Percentiles rank a stretch among this genome's conserved stretches.
Conservation (phyloP, 2,797 vertebrate genomes). For the Odontamblyopus rebecca region DNA sequence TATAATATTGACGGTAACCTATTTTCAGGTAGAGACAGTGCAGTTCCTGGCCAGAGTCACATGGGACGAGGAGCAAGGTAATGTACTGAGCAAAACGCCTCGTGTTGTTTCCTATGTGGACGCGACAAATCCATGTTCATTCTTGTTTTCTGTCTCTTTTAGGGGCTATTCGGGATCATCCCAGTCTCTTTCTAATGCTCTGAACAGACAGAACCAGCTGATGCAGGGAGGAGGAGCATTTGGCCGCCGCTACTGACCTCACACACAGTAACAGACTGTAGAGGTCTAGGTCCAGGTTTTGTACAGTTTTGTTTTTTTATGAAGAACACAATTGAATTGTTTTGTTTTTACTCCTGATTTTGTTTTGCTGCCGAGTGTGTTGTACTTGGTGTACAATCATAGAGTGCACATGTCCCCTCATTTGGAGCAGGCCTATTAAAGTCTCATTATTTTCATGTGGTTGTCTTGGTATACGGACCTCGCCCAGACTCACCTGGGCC, state of each 20-base stretch:
- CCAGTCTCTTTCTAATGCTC: constrained; percentile 77
- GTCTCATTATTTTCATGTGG: constrained; percentile 29
- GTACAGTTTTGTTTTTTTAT: constrained; percentile 30
- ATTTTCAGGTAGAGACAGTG: constrained; percentile 81
- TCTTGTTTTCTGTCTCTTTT: constrained; percentile 47
- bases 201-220: constrained; percentile 81
- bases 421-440: constrained; percentile 10
- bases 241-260: constrained; percentile 76
- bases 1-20: background rate
- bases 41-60: constrained; percentile 81
- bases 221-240: constrained; percentile 81
- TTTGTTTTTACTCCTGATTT: constrained; percentile 16
- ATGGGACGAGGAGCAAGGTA: constrained; percentile 87
- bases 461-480: constrained; percentile 37
- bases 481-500: constrained; percentile 17
- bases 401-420: constrained; percentile 11
- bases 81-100: background rate
- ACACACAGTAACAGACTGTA: constrained; percentile 29
- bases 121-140: background rate
- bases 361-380: constrained; percentile 23
- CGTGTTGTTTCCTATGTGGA: background rate
- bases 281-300: constrained; percentile 35
- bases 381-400: constrained; percentile 21
- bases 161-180: constrained; percentile 82
- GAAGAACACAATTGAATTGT: constrained; percentile 12